phyloP scores from a whole-genome alignment of 2,888 invertebrate species.

The Zygaena filipendulae region DNA sequence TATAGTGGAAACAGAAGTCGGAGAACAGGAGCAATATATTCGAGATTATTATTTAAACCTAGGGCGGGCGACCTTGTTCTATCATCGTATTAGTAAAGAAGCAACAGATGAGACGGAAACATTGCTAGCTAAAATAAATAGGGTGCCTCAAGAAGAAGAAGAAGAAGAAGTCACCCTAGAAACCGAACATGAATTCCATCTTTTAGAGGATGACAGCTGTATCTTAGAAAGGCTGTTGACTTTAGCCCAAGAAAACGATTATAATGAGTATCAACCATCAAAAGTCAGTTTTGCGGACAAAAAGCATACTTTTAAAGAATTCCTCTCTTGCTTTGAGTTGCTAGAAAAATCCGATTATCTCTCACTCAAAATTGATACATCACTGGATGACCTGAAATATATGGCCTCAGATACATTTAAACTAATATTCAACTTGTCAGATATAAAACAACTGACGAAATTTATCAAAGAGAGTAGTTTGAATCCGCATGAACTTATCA shows the following conservation, averaged over 20 bases:
- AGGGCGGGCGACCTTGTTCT: conserved; percentile 39
- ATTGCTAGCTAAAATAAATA: conserved; percentile 30
- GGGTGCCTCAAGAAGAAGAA: conserved; percentile 19
- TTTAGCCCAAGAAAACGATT: conserved; percentile 59
- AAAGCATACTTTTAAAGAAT: conserved; percentile 61
- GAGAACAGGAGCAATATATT: conserved; percentile 26
- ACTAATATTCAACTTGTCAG: conserved; percentile 53
- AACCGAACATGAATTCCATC: conserved; percentile 27
- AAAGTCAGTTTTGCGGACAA: conserved; percentile 70
- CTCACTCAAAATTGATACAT: conserved; percentile 33
- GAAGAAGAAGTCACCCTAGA: conserved; percentile 17
- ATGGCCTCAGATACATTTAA: conserved; percentile 41
- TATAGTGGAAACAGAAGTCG: conserved; percentile 23
- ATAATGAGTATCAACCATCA: conserved; percentile 41
- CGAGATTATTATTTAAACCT: conserved; percentile 43
- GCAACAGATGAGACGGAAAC: conserved; percentile 36
- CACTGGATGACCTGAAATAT: conserved; percentile 33
- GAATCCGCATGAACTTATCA: conserved; percentile 73
- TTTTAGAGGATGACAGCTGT: conserved; percentile 68
- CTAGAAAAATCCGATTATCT: conserved; percentile 32
- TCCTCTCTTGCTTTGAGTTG: conserved; percentile 65
- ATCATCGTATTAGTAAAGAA: conserved; percentile 38
- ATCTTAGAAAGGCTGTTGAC: conserved; percentile 73
- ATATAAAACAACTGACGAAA: conserved; percentile 27
- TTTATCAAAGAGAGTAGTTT: conserved; percentile 37